Evolutionary conservation across 2,113 vertebrate species (phyloP).

Genomic region (Burhinus oedicnemus): DNA sequence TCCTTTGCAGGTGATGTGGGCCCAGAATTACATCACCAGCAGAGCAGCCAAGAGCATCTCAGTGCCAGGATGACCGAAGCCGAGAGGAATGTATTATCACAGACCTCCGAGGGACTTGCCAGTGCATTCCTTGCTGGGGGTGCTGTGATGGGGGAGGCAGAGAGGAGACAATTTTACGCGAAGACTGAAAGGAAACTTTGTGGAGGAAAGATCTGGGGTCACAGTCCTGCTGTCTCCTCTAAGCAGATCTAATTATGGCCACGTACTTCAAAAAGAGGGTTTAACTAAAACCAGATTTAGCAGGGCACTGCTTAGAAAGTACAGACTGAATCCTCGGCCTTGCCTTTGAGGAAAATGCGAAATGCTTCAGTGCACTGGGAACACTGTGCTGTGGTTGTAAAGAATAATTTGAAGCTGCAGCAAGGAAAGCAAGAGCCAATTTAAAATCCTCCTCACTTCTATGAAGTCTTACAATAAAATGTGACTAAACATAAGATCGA

Average conservation of each 20-base stretch:
- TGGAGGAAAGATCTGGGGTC: constrained; percentile 55
- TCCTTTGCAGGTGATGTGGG: constrained; percentile 75
- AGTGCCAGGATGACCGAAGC: constrained; percentile 79
- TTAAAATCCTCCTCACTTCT: not conserved
- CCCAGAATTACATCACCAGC: constrained; percentile 81
- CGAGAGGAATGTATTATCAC: constrained; percentile 80
- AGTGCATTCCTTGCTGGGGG: constrained; percentile 68
- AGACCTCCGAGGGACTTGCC: constrained; percentile 66
- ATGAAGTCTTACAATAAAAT: not conserved
- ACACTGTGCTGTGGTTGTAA: not conserved
- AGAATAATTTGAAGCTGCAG: not conserved
- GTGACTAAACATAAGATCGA: not conserved
- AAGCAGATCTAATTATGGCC: constrained; percentile 68
- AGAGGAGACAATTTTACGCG: constrained; percentile 30
- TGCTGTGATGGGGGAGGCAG: constrained; percentile 8
- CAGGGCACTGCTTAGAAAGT: constrained; percentile 46
- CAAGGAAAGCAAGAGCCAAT: not conserved
- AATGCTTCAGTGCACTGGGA: constrained; percentile 5
- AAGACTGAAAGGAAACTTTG: constrained; percentile 53
- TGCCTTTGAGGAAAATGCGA: constrained; percentile 45
- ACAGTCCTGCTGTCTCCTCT: constrained; percentile 61
- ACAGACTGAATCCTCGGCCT: constrained; percentile 14
- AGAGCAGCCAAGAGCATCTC: constrained; percentile 74
- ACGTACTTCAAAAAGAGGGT: constrained; percentile 64
- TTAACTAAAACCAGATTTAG: constrained; percentile 72